phyloP scores from a whole-genome alignment of 2,888 invertebrate genomes.

The Vesta saturnalis region DNA sequence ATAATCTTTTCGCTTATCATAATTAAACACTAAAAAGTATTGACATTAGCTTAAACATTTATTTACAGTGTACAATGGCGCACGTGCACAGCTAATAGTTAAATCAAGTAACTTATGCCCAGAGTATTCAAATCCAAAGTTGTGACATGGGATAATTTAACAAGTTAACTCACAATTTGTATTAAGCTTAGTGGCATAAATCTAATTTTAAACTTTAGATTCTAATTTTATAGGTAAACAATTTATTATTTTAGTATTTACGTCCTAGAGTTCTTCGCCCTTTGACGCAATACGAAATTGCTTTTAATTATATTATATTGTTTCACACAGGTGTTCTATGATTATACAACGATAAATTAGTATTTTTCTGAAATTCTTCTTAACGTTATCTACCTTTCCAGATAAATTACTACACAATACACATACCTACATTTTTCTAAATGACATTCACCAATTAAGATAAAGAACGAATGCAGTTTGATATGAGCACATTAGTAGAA shows the following conservation, averaged over 20 bases:
- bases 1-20: too few species aligned
- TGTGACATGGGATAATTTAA: too few species aligned
- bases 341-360: too few species aligned
- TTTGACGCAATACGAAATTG: neutral
- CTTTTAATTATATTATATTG: neutral
- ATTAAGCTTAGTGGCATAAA: neutral
- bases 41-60: too few species aligned
- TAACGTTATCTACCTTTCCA: neutral
- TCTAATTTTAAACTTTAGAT: neutral
- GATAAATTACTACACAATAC: neutral
- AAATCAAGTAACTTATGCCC: too few species aligned
- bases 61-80: too few species aligned
- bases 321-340: neutral
- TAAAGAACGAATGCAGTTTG: too few species aligned
- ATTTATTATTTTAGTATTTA: constrained; percentile 8
- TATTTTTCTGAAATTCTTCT: neutral
- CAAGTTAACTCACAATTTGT: too few species aligned
- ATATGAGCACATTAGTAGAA: too few species aligned
- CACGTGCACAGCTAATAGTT: too few species aligned
- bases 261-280: constrained; percentile 4
- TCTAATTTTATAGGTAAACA: neutral
- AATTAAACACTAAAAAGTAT: too few species aligned
- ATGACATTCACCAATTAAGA: neutral
- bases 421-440: neutral
- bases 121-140: too few species aligned